These are phyloP conservation scores for Serrognathus titanus DNA, from an alignment of 2,888 invertebrate species.

Conservation along the genomic window DNA sequence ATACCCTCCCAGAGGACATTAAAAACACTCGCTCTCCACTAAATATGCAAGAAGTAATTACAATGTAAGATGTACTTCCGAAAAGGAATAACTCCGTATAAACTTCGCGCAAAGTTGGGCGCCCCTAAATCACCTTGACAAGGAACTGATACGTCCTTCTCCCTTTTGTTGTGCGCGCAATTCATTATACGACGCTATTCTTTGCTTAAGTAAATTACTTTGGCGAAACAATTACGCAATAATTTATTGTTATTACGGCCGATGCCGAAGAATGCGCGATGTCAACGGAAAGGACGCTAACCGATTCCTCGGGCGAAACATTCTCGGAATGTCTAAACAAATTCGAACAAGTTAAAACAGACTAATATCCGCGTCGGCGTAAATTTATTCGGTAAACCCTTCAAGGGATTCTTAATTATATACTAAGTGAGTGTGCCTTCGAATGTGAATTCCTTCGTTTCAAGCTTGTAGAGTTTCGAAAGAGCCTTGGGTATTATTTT, in stretches of 20 bases:
- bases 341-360: no score
- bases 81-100: slow-evolving; percentile 30
- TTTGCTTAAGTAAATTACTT: slow-evolving; percentile 10
- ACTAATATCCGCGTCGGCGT: no score
- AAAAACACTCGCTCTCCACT: slow-evolving; percentile 46
- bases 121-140: slow-evolving; percentile 24
- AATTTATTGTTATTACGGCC: not conserved
- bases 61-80: slow-evolving; percentile 38
- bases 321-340: no score
- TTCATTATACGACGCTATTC: slow-evolving; percentile 2
- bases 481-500: no score
- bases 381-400: no score
- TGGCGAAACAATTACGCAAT: not conserved
- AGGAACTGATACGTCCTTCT: slow-evolving; percentile 7
- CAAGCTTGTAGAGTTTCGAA: no score
- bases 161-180: slow-evolving; percentile 9
- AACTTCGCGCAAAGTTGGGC: slow-evolving; percentile 36
- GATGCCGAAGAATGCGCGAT: no score
- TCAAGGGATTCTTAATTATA: no score
- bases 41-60: slow-evolving; percentile 47
- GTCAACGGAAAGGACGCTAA: no score
- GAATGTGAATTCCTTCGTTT: no score
- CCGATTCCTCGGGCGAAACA: no score
- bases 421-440: no score
- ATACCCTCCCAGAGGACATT: slow-evolving; percentile 42